Conservation (phyloP, 1,140 invertebrate genomes). For the Papilio dardanus region DNA sequence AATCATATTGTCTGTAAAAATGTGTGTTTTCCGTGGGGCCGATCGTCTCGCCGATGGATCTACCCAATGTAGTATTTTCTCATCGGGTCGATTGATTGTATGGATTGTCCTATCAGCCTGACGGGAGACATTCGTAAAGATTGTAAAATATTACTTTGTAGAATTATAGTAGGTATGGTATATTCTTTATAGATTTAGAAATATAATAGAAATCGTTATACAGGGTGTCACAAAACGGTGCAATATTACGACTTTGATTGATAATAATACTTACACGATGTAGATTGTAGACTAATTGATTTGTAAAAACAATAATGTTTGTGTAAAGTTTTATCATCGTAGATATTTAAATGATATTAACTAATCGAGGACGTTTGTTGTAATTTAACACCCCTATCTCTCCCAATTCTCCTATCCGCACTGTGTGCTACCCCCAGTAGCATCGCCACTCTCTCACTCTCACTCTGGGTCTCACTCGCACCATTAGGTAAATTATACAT, state of each 20-base stretch:
- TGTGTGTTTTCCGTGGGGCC: too few species aligned
- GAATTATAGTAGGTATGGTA: too few species aligned
- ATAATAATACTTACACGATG: background rate
- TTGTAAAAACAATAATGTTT: background rate
- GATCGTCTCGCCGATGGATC: too few species aligned
- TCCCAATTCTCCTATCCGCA: background rate
- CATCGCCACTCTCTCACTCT: background rate
- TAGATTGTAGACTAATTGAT: background rate
- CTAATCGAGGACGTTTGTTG: background rate
- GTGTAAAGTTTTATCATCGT: background rate
- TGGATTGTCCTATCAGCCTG: too few species aligned
- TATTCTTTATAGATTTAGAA: background rate
- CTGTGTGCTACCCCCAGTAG: background rate
- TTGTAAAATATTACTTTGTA: conserved; percentile 2
- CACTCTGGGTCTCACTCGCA: background rate
- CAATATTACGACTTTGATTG: background rate
- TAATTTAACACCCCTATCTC: background rate
- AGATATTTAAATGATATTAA: conserved; percentile 9
- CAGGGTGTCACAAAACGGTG: background rate
- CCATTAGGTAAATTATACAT: background rate
- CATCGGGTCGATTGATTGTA: too few species aligned
- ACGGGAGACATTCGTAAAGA: too few species aligned
- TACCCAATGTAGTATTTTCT: too few species aligned
- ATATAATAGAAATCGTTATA: background rate
- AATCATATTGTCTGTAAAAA: background rate